Base-by-base conservation (phyloP, 2,113 vertebrate genomes). In the Ariopsis seemanni region DNA sequence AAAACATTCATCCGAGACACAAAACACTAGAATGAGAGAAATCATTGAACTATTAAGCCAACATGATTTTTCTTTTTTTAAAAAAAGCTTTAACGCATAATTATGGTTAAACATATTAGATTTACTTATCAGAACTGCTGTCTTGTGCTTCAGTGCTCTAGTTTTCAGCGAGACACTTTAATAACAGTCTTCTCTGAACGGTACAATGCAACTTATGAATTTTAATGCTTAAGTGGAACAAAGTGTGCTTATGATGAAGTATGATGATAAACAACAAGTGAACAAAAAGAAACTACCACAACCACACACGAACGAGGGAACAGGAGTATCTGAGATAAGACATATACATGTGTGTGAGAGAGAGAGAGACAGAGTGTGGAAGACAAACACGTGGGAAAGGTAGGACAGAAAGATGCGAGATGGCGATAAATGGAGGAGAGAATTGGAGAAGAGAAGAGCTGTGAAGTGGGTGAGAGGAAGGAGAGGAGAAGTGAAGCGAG, bases 11-110 rank as follows among this genome's bases (percentile, higher is more conserved):
- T 63, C 62, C 9, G 62, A 63, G 8, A 53, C 0, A 7, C 52
- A 9, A 53, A 87, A 85, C 84, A 85, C 84, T 86, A 87, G 65
- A 83, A 86, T 30, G 63, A 34, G 34, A 34, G 34, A 88, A 85
- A 85, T 80, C 63, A 69, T 85, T 86, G 63, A 83, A 86, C 89
- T 86, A 86, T 79, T 55, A 75, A 90, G 84, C 85, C 85, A 85
- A 85, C 84, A 69, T 42, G 34, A 3, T 42, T 30, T 30, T 30
- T 30, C 30, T 30, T 30, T 30, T 30, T 30, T 42, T 42, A 42
- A 42, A 42, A 42, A 42, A 42, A 72, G 77, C 72, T 63, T 58
- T 30, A 85, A 83, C 65, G 18, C 55, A 84, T 82, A 82, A 89
- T 87, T 63, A 72, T 79, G 63, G 65, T 85, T 65, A 14, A 90